phyloP scores from a whole-genome alignment of 1,140 invertebrate genomes.

The Heliconius nattereri region DNA sequence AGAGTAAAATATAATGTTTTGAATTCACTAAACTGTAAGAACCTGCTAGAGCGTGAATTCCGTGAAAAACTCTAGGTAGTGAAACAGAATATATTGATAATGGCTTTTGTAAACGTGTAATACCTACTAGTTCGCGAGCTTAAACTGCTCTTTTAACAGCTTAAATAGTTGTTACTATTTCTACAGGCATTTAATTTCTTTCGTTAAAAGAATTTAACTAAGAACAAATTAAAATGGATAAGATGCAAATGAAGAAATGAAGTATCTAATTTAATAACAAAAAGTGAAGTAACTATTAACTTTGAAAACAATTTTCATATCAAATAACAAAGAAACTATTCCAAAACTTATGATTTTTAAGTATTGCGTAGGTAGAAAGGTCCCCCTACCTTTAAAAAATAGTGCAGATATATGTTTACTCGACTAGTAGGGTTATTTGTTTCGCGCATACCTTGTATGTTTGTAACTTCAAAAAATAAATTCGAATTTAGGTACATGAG shows the following conservation, averaged over 20 bases:
- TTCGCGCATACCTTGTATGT: no score
- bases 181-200: not conserved
- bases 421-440: no score
- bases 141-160: conserved; percentile 10
- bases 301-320: not conserved
- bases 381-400: no score
- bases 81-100: not conserved
- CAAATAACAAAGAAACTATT: not conserved
- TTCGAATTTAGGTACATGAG: no score
- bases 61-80: not conserved
- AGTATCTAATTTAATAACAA: no score
- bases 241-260: not conserved
- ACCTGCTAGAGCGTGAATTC: not conserved
- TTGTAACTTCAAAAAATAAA: no score
- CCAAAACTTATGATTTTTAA: no score
- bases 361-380: no score
- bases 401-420: no score
- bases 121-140: not conserved
- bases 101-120: not conserved
- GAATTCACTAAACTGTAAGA: not conserved
- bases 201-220: not conserved
- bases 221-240: not conserved
- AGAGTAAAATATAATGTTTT: not conserved
- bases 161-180: not conserved
- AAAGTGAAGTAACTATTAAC: no score